These are phyloP conservation scores for Tapera naevia DNA, from an alignment of 2,797 vertebrate species.

Conservation along the genomic window DNA sequence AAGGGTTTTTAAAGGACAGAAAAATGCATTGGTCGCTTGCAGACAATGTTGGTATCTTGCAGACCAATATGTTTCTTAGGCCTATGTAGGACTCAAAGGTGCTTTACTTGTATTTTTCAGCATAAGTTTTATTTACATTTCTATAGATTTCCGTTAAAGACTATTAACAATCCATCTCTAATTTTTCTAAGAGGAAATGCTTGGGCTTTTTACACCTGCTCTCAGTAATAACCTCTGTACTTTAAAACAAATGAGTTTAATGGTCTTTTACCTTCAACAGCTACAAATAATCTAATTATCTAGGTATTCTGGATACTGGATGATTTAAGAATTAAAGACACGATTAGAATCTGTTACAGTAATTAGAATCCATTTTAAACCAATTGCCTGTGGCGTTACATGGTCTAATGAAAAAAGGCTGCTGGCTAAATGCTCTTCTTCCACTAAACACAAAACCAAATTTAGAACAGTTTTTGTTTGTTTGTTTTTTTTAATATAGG, in stretches of 20 bases:
- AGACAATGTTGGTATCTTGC: too few relatives aligned
- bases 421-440: constrained; percentile 13
- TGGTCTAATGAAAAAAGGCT: constrained; percentile 28
- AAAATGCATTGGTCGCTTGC: background rate
- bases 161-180: background rate
- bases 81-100: background rate
- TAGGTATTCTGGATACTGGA: background rate
- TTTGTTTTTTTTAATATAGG: background rate
- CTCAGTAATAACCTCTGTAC: constrained; percentile 15
- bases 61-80: background rate
- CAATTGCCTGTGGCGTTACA: constrained; percentile 51
- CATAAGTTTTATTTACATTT: background rate
- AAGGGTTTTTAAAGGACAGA: background rate
- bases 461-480: background rate
- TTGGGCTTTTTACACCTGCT: constrained; percentile 21
- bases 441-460: background rate
- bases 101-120: background rate
- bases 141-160: background rate
- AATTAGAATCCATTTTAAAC: constrained; percentile 62
- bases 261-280: constrained; percentile 49
- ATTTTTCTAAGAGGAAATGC: background rate
- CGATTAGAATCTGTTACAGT: constrained; percentile 56
- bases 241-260: constrained; percentile 46
- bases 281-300: constrained; percentile 64
- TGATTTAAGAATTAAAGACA: constrained; percentile 66